phyloP scores from a whole-genome alignment of 2,888 invertebrate genomes.

The Apodemia zela region DNA sequence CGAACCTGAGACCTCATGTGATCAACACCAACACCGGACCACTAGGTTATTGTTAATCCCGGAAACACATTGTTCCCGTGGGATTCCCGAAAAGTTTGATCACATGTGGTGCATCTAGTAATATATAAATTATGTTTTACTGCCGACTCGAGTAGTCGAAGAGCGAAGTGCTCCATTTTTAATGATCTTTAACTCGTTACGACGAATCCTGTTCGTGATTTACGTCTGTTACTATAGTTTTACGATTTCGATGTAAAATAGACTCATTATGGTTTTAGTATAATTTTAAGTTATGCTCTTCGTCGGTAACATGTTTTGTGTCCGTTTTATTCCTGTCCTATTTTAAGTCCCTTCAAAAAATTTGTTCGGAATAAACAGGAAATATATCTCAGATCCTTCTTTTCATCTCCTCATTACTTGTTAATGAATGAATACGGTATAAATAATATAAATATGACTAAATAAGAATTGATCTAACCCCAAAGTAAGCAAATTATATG shows the following conservation, averaged over 20 bases:
- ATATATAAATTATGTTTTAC: slow-evolving; percentile 13
- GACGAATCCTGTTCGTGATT: slow-evolving; percentile 4
- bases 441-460: too few relatives aligned
- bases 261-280: not conserved
- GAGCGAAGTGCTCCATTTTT: slow-evolving; percentile 12
- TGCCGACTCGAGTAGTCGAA: not conserved
- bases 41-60: not conserved
- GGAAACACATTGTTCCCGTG: not conserved
- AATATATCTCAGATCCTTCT: too few relatives aligned
- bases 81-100: not conserved
- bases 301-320: not conserved
- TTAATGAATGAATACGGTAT: too few relatives aligned
- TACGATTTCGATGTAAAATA: slow-evolving; percentile 14
- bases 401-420: too few relatives aligned
- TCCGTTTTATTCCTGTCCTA: not conserved
- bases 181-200: slow-evolving; percentile 16
- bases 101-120: not conserved
- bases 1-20: too few relatives aligned
- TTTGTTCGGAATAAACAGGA: too few relatives aligned
- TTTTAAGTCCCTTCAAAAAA: not conserved
- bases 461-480: too few relatives aligned
- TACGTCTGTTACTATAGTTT: slow-evolving; percentile 5
- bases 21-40: too few relatives aligned
- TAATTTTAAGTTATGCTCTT: not conserved
- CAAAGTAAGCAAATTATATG: too few relatives aligned